A percentile compares a stretch with the other conserved stretches of the same genome.
phyloP scores from a whole-genome alignment of 2,113 vertebrate genomes.

The Natator depressus region DNA sequence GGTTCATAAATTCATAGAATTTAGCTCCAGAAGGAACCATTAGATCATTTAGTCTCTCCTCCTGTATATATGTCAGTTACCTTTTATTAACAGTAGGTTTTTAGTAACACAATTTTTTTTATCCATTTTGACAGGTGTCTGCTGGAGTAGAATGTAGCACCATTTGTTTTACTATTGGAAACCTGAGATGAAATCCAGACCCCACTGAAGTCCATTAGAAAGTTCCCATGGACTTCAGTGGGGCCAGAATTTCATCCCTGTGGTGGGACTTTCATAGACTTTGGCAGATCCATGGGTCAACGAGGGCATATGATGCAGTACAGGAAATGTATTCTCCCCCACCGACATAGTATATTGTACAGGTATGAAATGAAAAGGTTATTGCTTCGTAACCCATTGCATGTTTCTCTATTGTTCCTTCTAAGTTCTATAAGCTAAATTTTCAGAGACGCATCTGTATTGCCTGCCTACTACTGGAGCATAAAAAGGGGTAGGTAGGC shows the following conservation, averaged over 20 bases:
- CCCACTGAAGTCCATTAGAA: background rate
- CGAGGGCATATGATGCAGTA: rapidly evolving
- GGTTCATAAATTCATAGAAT: background rate
- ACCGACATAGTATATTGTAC: background rate
- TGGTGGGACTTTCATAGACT: background rate
- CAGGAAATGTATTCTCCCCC: background rate
- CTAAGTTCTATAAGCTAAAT: background rate
- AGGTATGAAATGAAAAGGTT: background rate
- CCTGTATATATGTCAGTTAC: background rate
- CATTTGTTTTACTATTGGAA: background rate
- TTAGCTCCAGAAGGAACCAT: background rate
- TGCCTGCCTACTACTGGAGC: constrained; percentile 45
- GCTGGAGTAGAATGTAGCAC: background rate
- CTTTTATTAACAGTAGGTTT: too few species aligned
- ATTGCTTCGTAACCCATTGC: background rate
- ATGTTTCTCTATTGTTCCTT: background rate
- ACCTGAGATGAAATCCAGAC: background rate
- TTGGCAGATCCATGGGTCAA: background rate
- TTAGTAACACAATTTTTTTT: too few species aligned
- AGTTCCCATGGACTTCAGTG: background rate
- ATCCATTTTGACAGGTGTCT: background rate
- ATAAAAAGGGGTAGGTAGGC: constrained; percentile 47
- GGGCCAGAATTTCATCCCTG: background rate
- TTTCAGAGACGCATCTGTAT: constrained; percentile 28
- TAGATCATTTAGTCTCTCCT: background rate